These are phyloP conservation scores for Cotesia glomerata DNA, from an alignment of 1,140 invertebrate species.

Conservation along the genomic window DNA sequence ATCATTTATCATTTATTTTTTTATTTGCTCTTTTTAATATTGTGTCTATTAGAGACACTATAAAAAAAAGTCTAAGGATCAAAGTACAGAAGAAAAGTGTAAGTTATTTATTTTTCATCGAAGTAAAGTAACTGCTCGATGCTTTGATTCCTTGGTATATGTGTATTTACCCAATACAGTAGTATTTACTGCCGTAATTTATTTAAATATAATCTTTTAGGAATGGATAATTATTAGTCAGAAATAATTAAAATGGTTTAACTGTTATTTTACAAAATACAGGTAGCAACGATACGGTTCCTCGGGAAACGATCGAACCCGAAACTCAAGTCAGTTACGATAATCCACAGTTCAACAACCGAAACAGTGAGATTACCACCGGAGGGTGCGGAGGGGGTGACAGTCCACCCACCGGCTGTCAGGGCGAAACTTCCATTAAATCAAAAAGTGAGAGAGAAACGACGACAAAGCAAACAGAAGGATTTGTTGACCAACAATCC, in stretches of 20 bases:
- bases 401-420: slow-evolving; percentile 66
- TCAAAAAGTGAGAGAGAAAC: slow-evolving; percentile 66
- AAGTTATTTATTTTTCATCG: slow-evolving; percentile 39
- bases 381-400: slow-evolving; percentile 71
- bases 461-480: slow-evolving; percentile 56
- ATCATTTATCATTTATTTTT: not conserved
- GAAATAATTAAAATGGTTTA: too few relatives aligned
- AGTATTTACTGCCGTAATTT: too few relatives aligned
- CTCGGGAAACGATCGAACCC: slow-evolving; percentile 77
- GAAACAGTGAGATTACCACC: slow-evolving; percentile 82
- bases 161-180: not conserved
- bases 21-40: slow-evolving; percentile 15
- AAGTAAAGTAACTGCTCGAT: not conserved
- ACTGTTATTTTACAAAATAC: slow-evolving; percentile 35
- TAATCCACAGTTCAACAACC: slow-evolving; percentile 84
- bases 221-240: not conserved
- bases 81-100: slow-evolving; percentile 43
- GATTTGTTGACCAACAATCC: slow-evolving; percentile 6
- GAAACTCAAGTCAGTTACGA: slow-evolving; percentile 82
- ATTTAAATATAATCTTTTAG: not conserved
- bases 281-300: slow-evolving; percentile 80
- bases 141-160: slow-evolving; percentile 1
- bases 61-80: slow-evolving; percentile 43
- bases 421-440: slow-evolving; percentile 67
- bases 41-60: slow-evolving; percentile 39